Base-by-base conservation (phyloP, 2,888 invertebrate genomes). In the Arrhopalites spinosus region DNA sequence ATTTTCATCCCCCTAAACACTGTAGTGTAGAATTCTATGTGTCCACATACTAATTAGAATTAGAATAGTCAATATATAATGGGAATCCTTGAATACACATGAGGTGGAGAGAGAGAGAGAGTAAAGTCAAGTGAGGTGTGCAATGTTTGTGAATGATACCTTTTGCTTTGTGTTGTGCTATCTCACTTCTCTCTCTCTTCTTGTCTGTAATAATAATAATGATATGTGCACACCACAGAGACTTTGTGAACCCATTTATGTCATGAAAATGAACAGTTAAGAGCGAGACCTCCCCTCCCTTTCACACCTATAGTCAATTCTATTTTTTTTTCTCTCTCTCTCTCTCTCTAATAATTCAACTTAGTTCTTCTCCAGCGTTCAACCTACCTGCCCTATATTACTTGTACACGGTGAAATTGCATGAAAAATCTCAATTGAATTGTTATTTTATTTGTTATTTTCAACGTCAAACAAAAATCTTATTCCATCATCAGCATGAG, bases 251-350 rank as follows among this genome's bases (percentile, higher is more conserved):
- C 50, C 15, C 50, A 50, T n/a, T 50, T 59, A 72, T 72, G 72
- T 64, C 72, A 72, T 72, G 61, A 43, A 59, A 61, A 71, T 71
- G 71, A 72, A 72, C 72, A 63, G 72, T 72, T 72, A 72, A 72
- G 30, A 53, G 53, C 1, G 59, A 27, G 59, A 59, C 59, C 59
- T 25, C 56, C 67, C n/a, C 69, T n/a, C 69, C 43, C 47, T 63
- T 59, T 64, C 63, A 72, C 72, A 72, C 72, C 72, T 72, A 20
- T 72, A 47, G n/a, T n/a, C n/a, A n/a, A n/a, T n/a, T n/a, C n/a
- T n/a, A n/a, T n/a, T n/a, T n/a, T n/a, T n/a, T n/a, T n/a, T n/a
- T n/a, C n/a, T n/a, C 45, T 43, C 25, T 59, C 25, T 27, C 25
- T 36, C 36, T 36, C 11, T 36, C n/a, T 59, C 25, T 59, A 27